Evolutionary conservation across 2,113 vertebrate species (phyloP), one percentile per base, ranked within the genome.

Genomic region (Heterocephalus glaber): DNA sequence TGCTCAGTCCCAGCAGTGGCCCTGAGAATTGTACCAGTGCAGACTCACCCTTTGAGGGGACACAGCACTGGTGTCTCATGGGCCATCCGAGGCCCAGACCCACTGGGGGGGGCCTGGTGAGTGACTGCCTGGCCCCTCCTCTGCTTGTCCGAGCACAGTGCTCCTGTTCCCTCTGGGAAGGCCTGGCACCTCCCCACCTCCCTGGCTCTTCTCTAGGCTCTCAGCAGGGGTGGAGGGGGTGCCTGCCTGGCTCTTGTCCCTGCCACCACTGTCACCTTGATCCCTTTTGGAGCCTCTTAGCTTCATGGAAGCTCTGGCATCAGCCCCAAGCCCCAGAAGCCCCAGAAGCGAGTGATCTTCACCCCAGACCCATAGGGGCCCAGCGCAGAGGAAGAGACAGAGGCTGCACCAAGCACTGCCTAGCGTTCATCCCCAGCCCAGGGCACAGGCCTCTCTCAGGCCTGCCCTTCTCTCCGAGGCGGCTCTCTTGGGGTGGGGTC

Each of bases 161-260:
- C 4, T 7, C 38, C 35, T 44, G 56, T 24, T 13, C 33, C 82
- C n/a, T 26, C 54, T 1, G 47, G n/a, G 44, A 5, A 5, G 1
- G 28, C 28, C 24, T 22, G 56, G 7, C 19, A 13, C 6, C 68
- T 2, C 0, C 5, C 9, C 4, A 0, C 3, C 7, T 4, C n/a
- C 56, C n/a, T 17, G 20, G 47, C 77, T 79, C 70, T 65, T 94
- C 54, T 58, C 30, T 30, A 35, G 52, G 28, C 35, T 41, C 52
- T 47, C 8, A 56, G 0, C 44, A 13, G 1, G 8, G 38, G 24
- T 6, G 24, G 19, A 19, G 54, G 56, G 54, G 12, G 7, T 16
- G 4, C 10, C 24, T 3, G 14, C 56, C 58, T 4, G 41, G 89
- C 22, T 10, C 22, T 68, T 56, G 16, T 7, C 24, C 44, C 89